Conservation (phyloP, 2,113 vertebrate genomes). For the Hyaena hyaena region DNA sequence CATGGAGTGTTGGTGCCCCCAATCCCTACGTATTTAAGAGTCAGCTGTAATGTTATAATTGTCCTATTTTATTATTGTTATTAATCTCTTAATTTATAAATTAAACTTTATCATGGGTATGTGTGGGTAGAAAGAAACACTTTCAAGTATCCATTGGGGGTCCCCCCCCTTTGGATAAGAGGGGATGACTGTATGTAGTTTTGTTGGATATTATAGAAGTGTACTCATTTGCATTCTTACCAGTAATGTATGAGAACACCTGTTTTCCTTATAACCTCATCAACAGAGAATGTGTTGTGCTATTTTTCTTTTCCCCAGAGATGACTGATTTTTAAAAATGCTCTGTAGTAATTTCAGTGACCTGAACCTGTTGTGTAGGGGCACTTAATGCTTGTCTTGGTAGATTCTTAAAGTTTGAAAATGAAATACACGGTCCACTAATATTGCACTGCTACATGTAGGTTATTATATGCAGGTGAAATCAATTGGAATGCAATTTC, state of each 20-base stretch:
- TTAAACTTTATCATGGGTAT: neutral
- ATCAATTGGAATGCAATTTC: conserved; percentile 49
- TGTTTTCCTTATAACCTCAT: neutral
- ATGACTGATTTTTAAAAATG: conserved; percentile 31
- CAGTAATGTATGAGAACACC: neutral
- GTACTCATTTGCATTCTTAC: neutral
- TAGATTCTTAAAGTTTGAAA: conserved; percentile 41
- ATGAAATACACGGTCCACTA: neutral
- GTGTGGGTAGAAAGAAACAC: neutral
- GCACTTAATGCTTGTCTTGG: neutral
- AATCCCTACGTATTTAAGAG: neutral
- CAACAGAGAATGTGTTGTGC: neutral
- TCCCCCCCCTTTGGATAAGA: neutral
- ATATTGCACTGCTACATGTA: neutral
- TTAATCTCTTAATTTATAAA: neutral
- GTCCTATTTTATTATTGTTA: neutral
- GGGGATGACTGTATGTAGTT: neutral
- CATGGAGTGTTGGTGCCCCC: neutral
- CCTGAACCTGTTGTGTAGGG: neutral
- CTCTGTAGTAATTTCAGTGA: conserved; percentile 15
- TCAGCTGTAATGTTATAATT: neutral
- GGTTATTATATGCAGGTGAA: conserved; percentile 34
- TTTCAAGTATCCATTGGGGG: neutral
- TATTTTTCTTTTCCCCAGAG: neutral
- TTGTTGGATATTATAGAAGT: conserved; percentile 34